Conservation (phyloP, 2,888 invertebrate genomes). For the Electrophaes corylata region DNA sequence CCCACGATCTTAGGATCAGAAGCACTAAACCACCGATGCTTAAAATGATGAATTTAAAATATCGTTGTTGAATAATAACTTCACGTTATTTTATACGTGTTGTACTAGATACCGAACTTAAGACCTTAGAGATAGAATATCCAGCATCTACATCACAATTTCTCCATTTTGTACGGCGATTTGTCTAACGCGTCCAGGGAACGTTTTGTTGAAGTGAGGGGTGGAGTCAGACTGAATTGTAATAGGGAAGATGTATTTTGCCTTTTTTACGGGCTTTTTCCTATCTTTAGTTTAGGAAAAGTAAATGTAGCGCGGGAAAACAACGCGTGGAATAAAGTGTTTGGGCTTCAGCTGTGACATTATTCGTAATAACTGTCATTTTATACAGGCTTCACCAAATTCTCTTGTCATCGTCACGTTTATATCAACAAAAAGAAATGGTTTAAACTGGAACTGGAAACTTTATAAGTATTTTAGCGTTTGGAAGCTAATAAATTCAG, state of each 20-base stretch:
- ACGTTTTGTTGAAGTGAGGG: conserved; percentile 42
- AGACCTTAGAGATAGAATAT: background rate
- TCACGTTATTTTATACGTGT: no score
- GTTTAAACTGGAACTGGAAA: no score
- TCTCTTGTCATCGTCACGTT: background rate
- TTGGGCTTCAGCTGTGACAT: no score
- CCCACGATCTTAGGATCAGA: background rate
- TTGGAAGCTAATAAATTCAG: no score
- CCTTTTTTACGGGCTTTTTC: conserved; percentile 21
- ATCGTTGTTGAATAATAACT: no score
- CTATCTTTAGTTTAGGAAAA: background rate
- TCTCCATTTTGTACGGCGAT: conserved; percentile 33
- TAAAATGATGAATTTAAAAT: no score
- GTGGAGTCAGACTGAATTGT: conserved; percentile 39
- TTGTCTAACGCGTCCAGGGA: conserved; percentile 44
- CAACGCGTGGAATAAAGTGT: background rate
- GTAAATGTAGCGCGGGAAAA: background rate
- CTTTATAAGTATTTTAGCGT: no score
- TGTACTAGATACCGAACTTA: no score
- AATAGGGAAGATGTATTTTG: conserved; percentile 38
- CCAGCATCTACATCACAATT: background rate
- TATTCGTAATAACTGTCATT: background rate
- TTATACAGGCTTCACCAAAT: background rate
- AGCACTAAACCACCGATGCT: no score
- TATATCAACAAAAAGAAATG: background rate